phyloP scores from a whole-genome alignment of 1,140 invertebrate genomes.

The Teleopsis dalmanni region DNA sequence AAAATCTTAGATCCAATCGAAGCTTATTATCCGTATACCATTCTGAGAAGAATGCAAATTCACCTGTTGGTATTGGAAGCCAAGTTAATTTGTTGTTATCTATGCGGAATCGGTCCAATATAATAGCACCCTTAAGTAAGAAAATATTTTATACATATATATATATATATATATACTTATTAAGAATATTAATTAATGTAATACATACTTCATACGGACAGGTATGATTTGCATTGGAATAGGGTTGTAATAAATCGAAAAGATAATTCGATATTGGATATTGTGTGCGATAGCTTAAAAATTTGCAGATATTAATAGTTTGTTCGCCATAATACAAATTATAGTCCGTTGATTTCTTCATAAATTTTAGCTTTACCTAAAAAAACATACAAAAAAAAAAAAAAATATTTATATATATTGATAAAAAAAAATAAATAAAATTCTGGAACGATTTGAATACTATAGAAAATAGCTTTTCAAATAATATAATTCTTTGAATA shows the following conservation, averaged over 20 bases:
- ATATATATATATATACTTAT: background rate
- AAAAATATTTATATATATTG: too few relatives aligned
- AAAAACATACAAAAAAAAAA: background rate
- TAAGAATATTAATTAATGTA: background rate
- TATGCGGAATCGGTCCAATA: background rate
- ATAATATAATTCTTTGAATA: too few relatives aligned
- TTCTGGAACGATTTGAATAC: too few relatives aligned
- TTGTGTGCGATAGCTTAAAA: background rate
- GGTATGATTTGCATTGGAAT: slow-evolving; percentile 1
- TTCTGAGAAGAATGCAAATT: background rate
- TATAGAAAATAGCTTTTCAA: too few relatives aligned
- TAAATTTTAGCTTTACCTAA: background rate
- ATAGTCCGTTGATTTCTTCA: slow-evolving; percentile 6
- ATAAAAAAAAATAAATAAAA: too few relatives aligned
- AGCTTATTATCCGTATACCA: background rate
- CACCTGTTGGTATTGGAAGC: background rate
- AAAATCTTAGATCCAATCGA: background rate
- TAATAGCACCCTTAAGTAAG: background rate
- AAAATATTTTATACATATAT: background rate
- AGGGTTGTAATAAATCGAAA: background rate
- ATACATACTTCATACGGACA: slow-evolving; percentile 1
- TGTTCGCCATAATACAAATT: background rate
- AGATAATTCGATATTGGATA: slow-evolving; percentile 1
- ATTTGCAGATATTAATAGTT: background rate
- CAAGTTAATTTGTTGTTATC: background rate